phyloP scores from a whole-genome alignment of 2,888 invertebrate species.

The Clepsis dumicolana region DNA sequence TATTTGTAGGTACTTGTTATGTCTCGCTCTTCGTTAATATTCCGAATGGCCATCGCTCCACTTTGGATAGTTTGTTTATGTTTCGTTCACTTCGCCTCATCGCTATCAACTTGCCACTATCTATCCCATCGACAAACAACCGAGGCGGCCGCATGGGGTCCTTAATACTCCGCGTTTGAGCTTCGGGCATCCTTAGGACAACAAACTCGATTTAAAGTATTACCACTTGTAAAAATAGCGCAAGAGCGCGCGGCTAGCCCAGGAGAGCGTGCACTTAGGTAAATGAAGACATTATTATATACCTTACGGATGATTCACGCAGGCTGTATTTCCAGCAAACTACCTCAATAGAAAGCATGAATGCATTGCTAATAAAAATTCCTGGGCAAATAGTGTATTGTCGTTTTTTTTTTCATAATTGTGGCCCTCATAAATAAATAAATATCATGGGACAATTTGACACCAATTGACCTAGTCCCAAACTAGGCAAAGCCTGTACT shows the following conservation, averaged over 20 bases:
- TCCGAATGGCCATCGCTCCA: not conserved
- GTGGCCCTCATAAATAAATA: no score
- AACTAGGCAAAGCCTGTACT: no score
- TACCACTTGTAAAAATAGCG: slow-evolving; percentile 4
- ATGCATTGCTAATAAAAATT: no score
- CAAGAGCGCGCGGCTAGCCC: not conserved
- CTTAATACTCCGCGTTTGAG: slow-evolving; percentile 15
- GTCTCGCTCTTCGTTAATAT: not conserved
- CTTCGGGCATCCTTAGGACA: slow-evolving; percentile 19
- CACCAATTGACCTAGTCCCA: no score
- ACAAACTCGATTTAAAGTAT: slow-evolving; percentile 18
- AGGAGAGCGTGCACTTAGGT: not conserved
- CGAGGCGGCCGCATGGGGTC: slow-evolving; percentile 16
- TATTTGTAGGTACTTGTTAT: not conserved
- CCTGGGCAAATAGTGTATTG: no score
- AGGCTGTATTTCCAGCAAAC: no score
- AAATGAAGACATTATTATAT: no score
- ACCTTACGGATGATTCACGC: no score
- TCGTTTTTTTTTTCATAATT: no score
- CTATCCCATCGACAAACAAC: slow-evolving; percentile 70
- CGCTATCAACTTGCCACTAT: slow-evolving; percentile 59
- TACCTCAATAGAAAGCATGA: no score
- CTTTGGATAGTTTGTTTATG: slow-evolving; percentile 61
- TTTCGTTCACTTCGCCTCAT: slow-evolving; percentile 54
- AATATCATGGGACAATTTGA: no score